phyloP scores from a whole-genome alignment of 2,888 invertebrate species.

The Carpatolechia fugitivella region DNA sequence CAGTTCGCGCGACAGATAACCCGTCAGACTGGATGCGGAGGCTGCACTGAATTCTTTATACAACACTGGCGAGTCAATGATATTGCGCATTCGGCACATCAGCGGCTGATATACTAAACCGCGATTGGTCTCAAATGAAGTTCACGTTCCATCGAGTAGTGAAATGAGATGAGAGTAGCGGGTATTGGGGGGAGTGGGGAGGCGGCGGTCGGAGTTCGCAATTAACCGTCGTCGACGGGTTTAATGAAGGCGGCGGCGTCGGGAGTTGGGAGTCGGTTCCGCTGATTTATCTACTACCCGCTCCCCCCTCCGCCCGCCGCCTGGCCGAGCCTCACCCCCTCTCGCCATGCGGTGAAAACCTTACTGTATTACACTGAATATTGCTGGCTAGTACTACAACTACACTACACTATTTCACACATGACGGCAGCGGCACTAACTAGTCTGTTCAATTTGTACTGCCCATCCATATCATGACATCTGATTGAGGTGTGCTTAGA shows the following conservation, averaged over 20 bases:
- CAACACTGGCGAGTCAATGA: conserved; percentile 3
- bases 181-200: conserved; percentile 12
- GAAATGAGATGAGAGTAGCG: conserved; percentile 11
- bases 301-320: not conserved
- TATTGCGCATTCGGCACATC: not conserved
- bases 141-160: conserved; percentile 15
- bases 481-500: too few species aligned
- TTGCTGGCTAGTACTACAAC: too few species aligned
- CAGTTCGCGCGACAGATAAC: conserved; percentile 19
- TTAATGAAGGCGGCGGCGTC: conserved; percentile 45
- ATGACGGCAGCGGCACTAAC: too few species aligned
- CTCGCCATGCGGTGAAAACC: not conserved
- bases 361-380: not conserved
- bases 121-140: conserved; percentile 33
- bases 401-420: too few species aligned
- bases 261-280: conserved; percentile 14
- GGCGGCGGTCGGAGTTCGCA: conserved; percentile 30
- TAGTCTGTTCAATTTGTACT: too few species aligned
- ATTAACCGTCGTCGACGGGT: conserved; percentile 42
- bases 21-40: conserved; percentile 15
- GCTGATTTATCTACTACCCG: conserved; percentile 46
- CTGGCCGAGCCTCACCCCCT: not conserved
- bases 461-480: too few species aligned
- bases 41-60: conserved; percentile 5
- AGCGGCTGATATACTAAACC: conserved; percentile 1